A percentile compares a stretch with the other conserved stretches of the same genome.
Conservation (phyloP, 2,888 invertebrate genomes). For the Pogonocherus hispidulus region DNA sequence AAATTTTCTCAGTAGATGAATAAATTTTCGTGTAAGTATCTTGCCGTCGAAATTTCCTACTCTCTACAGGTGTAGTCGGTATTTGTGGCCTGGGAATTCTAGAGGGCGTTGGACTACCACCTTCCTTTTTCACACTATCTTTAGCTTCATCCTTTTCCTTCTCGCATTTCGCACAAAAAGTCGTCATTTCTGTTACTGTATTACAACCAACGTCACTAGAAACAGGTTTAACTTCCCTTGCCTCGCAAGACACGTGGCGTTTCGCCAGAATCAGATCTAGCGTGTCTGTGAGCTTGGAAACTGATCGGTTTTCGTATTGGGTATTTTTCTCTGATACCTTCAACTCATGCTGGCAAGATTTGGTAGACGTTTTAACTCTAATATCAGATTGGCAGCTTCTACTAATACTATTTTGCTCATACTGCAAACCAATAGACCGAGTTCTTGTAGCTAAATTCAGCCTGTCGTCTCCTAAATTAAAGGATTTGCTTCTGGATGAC, state of each 20-base stretch:
- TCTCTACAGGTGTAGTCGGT: slow-evolving; percentile 63
- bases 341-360: slow-evolving; percentile 60
- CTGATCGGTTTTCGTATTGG: slow-evolving; percentile 57
- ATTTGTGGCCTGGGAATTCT: slow-evolving; percentile 64
- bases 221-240: slow-evolving; percentile 49
- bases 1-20: slow-evolving; percentile 48
- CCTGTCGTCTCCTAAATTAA: slow-evolving; percentile 73
- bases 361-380: slow-evolving; percentile 56
- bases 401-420: slow-evolving; percentile 48
- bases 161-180: slow-evolving; percentile 58
- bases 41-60: slow-evolving; percentile 65
- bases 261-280: slow-evolving; percentile 56
- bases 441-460: slow-evolving; percentile 66
- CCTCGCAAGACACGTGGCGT: slow-evolving; percentile 57
- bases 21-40: slow-evolving; percentile 68
- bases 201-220: slow-evolving; percentile 55
- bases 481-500: slow-evolving; percentile 72
- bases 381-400: slow-evolving; percentile 64
- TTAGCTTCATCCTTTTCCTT: slow-evolving; percentile 56
- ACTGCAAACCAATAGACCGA: slow-evolving; percentile 70
- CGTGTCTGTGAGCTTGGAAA: slow-evolving; percentile 62
- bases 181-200: slow-evolving; percentile 36
- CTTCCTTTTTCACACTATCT: slow-evolving; percentile 52
- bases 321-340: slow-evolving; percentile 59
- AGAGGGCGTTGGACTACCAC: slow-evolving; percentile 59